Base-by-base conservation (phyloP, 2,888 invertebrate genomes). In the Pachliopta kotzebuea region DNA sequence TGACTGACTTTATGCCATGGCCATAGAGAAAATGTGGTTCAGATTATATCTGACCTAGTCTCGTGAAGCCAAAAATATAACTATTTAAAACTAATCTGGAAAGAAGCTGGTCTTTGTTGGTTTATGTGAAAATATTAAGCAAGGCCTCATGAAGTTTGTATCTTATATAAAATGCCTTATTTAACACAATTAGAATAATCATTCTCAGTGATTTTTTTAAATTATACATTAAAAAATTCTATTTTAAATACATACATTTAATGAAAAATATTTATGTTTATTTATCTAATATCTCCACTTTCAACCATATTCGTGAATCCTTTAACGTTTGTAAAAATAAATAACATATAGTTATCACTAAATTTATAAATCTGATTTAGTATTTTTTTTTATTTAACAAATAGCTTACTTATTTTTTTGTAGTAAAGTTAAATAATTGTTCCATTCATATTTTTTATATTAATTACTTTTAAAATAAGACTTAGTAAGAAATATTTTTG, bases 1-100 rank as follows among this genome's bases (percentile, higher is more conserved):
- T 79, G 76, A 70, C 72, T 85, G 80, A 81, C 79, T 79, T 77
- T 76, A 78, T 71, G 72, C 70, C 70, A 73, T 69, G 69, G 70
- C 73, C 70, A 70, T 29, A 55, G 49, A 60, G 63, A 58, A 67
- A 69, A 70, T 42, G 20, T 23, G 42, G 56, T 60, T 56, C 60
- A 56, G 56, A 64, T 64, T 52, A 21, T 56, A 60, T 64, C 52
- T 60, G 59, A 56, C 60, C 50, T 56, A 52, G 50, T 54, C 54
- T 57, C 6, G 20, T 17, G 29, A 7, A 45, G 45, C 45, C 45
- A 45, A n/a, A 45, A 45, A 45, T 45, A 45, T 45, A n/a, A 45
- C 7, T 45, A 45, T 45, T n/a, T 45, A 45, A 45, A 45, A 6
- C 18, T n/a, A n/a, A n/a, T 45, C n/a, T 45, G n/a, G 18, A 45